A percentile compares a stretch with the other conserved stretches of the same genome.
phyloP scores from a whole-genome alignment of 2,113 vertebrate species.

The Pelusios castaneus region DNA sequence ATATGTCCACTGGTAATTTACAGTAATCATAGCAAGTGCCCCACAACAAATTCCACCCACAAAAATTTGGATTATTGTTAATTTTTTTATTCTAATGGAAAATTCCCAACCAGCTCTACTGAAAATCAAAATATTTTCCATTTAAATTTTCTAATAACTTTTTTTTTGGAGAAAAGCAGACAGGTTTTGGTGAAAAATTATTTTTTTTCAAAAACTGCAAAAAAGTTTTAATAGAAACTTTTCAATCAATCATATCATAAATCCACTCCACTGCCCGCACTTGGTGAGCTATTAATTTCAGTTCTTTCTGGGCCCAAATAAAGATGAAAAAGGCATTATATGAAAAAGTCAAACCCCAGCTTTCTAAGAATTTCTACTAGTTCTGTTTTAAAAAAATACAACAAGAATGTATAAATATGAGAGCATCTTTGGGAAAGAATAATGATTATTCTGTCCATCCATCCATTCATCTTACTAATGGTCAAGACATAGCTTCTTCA shows the following conservation, averaged over 20 bases:
- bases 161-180: not conserved
- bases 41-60: too few relatives aligned
- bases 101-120: not conserved
- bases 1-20: too few relatives aligned
- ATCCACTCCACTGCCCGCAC: not conserved
- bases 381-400: not conserved
- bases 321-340: not conserved
- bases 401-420: not conserved
- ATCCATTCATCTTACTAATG: not conserved
- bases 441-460: not conserved
- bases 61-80: not conserved
- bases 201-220: not conserved
- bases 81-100: not conserved
- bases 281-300: not conserved
- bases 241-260: too few relatives aligned
- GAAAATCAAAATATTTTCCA: not conserved
- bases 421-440: not conserved
- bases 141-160: not conserved
- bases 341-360: not conserved
- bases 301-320: not conserved
- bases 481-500: not conserved
- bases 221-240: not conserved
- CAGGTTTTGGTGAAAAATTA: not conserved
- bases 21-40: too few relatives aligned
- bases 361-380: not conserved